Evolutionary conservation across 2,888 invertebrate genomes (phyloP), one percentile per base, ranked within the genome.

Genomic region (Cryptus armator): DNA sequence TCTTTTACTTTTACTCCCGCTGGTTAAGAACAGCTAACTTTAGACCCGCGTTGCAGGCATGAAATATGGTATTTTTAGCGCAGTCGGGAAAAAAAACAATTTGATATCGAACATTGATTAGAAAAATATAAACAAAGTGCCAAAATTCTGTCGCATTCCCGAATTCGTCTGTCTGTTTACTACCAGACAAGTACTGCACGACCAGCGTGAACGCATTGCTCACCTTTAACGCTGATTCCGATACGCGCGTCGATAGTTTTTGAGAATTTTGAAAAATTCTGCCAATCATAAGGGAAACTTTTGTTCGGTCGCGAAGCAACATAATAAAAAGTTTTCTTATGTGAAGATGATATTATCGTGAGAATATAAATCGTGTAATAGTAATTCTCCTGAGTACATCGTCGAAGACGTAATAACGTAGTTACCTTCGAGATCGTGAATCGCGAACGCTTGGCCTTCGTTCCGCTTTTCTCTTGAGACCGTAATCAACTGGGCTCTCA

Each of bases 381-480:
- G 4, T 32, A 59, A 59, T 29, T 24, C 24, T 29, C 24, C 59
- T 2, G 59, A 5, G 37, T 37, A 37, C 37, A 29, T 32, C 14
- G 59, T 29, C 14, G 32, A 24, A 7, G 29, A 6, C 12, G 59
- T 14, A 59, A 6, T 7, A 59, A 19, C 19, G 59, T 14, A 14
- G 29, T 32, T 5, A 14, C n/a, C 29, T 59, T 32, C 29, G 59
- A 32, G 14, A 29, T 59, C 59, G 59, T 24, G 64, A 16, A 43
- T 75, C 82, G 72, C 72, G 76, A 72, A 82, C 87, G 86, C 85
- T 78, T 86, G 75, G 37, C 72, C 78, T 68, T 46, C 48, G 70
- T 71, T 24, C 53, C 64, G 29, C 19, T 29, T 66, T 74, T 74
- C 53, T 51, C 71, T 43, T 29, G 44, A 64, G 66, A 67, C 43